These are phyloP conservation scores for Orius laevigatus DNA, from an alignment of 1,140 invertebrate genomes.

Conservation along the genomic window DNA sequence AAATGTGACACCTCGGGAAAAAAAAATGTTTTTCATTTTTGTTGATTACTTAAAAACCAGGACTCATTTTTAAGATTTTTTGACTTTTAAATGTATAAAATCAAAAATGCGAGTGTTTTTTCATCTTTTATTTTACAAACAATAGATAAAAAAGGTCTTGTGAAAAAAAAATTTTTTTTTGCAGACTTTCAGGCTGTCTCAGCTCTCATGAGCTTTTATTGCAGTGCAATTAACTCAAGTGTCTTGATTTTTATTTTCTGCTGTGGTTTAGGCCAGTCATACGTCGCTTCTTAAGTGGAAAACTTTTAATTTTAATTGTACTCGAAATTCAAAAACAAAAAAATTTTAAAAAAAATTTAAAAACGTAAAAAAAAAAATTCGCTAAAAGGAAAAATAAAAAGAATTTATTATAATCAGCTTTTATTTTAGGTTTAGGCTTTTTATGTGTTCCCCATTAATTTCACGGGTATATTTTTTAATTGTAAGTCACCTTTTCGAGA, in stretches of 20 bases:
- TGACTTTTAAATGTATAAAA: not conserved
- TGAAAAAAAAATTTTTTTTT: too few relatives aligned
- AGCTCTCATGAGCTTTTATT: slow-evolving; percentile 9
- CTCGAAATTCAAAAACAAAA: too few relatives aligned
- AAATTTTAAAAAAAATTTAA: not conserved
- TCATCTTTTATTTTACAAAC: too few relatives aligned
- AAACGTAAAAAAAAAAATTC: slow-evolving; percentile 11
- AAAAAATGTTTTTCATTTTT: too few relatives aligned
- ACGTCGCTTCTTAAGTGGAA: slow-evolving; percentile 1
- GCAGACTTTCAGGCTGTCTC: slow-evolving; percentile 8
- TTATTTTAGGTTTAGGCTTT: slow-evolving; percentile 7
- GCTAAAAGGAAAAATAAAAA: slow-evolving; percentile 10
- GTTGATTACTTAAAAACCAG: too few relatives aligned
- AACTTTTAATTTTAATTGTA: too few relatives aligned
- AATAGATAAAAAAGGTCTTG: not conserved
- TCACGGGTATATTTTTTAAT: too few relatives aligned
- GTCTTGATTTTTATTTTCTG: slow-evolving; percentile 17
- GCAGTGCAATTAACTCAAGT: slow-evolving; percentile 19
- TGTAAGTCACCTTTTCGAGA: too few relatives aligned
- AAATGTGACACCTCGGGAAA: too few relatives aligned
- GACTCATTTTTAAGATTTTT: too few relatives aligned
- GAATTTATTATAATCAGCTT: slow-evolving; percentile 6
- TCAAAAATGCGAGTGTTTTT: too few relatives aligned
- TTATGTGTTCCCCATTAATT: too few relatives aligned
- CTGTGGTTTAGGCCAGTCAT: slow-evolving; percentile 13